Conservation (phyloP, 2,888 invertebrate genomes). For the Heteromyza rotundicornis region DNA sequence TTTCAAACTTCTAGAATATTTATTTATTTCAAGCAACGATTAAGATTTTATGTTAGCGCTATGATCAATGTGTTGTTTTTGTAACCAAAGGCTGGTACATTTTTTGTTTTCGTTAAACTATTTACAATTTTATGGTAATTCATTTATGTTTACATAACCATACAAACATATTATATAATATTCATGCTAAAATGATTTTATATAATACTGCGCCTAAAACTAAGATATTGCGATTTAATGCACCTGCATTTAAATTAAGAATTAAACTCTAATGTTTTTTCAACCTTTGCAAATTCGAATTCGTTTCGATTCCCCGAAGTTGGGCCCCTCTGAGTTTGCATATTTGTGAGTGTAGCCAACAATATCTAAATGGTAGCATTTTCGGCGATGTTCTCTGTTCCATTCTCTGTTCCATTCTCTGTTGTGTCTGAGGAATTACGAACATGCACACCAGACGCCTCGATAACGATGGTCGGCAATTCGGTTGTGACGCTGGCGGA, state of each 20-base stretch:
- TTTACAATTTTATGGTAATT: too few relatives aligned
- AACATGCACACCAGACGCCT: constrained; percentile 45
- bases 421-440: constrained; percentile 32
- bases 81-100: too few relatives aligned
- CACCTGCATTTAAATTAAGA: neutral
- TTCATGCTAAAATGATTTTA: constrained; percentile 43
- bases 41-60: too few relatives aligned
- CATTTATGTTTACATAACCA: neutral
- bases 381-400: neutral
- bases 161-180: constrained; percentile 41
- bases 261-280: constrained; percentile 15
- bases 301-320: neutral
- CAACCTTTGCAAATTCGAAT: constrained; percentile 5
- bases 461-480: constrained; percentile 47
- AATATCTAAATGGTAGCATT: neutral
- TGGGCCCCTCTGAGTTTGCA: too few relatives aligned
- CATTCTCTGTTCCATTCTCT: constrained; percentile 19
- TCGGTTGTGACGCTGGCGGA: constrained; percentile 18
- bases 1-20: too few relatives aligned
- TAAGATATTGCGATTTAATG: neutral
- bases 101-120: too few relatives aligned
- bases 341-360: too few relatives aligned
- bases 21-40: too few relatives aligned
- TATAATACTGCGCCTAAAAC: constrained; percentile 44
- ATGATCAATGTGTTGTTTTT: too few relatives aligned